Percentiles rank a stretch among this genome's conserved stretches.
These are phyloP conservation scores for Hippocampus kuda DNA, from an alignment of 2,797 vertebrate species.

Conservation along the genomic window DNA sequence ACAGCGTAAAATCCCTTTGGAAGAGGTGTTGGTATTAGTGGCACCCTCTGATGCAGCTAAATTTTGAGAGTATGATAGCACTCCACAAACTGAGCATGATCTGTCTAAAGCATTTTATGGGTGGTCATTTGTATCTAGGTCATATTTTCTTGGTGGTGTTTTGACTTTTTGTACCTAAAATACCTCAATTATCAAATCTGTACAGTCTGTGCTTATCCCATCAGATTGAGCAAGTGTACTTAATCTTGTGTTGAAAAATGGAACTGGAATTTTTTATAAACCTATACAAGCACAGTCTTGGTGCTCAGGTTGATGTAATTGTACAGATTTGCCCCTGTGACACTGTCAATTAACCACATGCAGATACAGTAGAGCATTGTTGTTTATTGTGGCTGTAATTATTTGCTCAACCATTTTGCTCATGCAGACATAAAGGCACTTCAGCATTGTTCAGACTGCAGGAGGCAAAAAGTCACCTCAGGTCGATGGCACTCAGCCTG, in stretches of 20 bases:
- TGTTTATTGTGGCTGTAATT: constrained; percentile 42
- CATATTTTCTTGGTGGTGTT: neutral
- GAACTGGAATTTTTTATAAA: neutral
- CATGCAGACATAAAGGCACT: constrained; percentile 74
- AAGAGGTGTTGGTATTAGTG: neutral
- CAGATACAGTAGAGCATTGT: constrained; percentile 23
- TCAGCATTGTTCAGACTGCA: constrained; percentile 77
- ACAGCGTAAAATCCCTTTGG: neutral
- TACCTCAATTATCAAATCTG: neutral
- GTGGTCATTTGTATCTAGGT: neutral
- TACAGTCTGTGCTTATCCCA: too few species aligned
- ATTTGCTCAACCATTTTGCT: constrained; percentile 62
- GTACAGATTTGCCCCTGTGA: constrained; percentile 16
- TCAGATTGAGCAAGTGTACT: neutral
- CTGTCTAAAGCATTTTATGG: neutral
- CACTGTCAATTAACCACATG: constrained; percentile 38
- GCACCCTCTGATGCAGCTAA: neutral
- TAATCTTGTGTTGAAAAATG: neutral
- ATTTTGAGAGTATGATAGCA: neutral
- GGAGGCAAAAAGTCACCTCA: constrained; percentile 98
- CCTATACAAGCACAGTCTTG: neutral
- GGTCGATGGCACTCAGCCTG: constrained; percentile 99
- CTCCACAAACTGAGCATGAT: neutral
- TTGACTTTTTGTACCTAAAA: neutral
- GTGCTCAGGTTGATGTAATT: neutral